phyloP scores from a whole-genome alignment of 1,140 invertebrate genomes.

The Aleiodes sp. region DNA sequence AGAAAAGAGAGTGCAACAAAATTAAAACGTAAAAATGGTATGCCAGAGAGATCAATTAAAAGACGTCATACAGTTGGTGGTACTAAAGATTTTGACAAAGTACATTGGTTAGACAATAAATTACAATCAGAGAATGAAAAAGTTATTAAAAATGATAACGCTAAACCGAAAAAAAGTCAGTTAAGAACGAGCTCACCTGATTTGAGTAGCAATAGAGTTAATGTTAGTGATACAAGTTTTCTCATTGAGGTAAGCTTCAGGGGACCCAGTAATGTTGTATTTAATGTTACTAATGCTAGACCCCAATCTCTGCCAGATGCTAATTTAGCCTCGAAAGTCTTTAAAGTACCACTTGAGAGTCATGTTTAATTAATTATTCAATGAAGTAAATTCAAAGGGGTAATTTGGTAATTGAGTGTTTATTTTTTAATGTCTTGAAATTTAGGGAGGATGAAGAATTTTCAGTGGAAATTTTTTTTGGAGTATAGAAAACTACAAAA shows the following conservation, averaged over 20 bases:
- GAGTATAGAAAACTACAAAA: too few species aligned
- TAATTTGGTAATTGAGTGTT: too few species aligned
- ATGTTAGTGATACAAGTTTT: slow-evolving; percentile 59
- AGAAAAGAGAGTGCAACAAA: slow-evolving; percentile 69
- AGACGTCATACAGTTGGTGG: slow-evolving; percentile 92
- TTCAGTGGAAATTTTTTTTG: not conserved
- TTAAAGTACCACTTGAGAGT: slow-evolving; percentile 70
- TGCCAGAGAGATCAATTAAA: slow-evolving; percentile 82
- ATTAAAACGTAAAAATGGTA: slow-evolving; percentile 78
- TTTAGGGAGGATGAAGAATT: not conserved
- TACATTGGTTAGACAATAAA: slow-evolving; percentile 70
- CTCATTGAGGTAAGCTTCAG: slow-evolving; percentile 68
- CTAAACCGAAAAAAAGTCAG: slow-evolving; percentile 63
- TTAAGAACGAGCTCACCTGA: slow-evolving; percentile 73
- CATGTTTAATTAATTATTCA: slow-evolving; percentile 61
- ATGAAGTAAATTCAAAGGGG: too few species aligned
- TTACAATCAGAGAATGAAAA: slow-evolving; percentile 65
- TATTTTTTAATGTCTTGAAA: too few species aligned
- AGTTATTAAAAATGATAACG: slow-evolving; percentile 64
- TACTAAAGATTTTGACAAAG: slow-evolving; percentile 83
- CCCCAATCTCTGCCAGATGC: slow-evolving; percentile 69
- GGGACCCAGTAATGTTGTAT: slow-evolving; percentile 67
- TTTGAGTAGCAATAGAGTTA: slow-evolving; percentile 66
- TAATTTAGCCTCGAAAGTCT: slow-evolving; percentile 63
- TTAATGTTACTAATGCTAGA: slow-evolving; percentile 66